A percentile compares a stretch with the other conserved stretches of the same genome.
Evolutionary conservation across 2,888 invertebrate species (phyloP).

Genomic region (Dynastes grantii): DNA sequence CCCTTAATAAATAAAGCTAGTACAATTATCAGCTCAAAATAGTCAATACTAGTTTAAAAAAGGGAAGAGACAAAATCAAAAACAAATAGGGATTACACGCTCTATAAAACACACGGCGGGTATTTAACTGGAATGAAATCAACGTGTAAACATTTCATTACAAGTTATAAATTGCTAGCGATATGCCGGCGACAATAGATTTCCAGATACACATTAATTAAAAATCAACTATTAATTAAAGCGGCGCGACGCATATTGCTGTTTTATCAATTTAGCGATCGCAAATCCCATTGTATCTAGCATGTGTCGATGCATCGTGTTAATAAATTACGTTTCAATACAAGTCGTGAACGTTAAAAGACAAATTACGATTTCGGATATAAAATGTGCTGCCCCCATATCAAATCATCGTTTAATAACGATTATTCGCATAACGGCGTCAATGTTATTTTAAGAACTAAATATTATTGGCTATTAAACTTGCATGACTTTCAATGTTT

Average conservation of each 20-base stretch:
- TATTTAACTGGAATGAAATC: no score
- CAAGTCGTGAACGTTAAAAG: background rate
- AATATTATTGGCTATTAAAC: no score
- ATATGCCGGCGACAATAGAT: slow-evolving; percentile 1
- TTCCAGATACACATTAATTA: slow-evolving; percentile 2
- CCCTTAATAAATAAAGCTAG: no score
- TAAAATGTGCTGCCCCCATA: background rate
- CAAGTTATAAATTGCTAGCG: background rate
- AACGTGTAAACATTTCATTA: background rate
- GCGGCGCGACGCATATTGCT: background rate
- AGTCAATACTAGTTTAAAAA: no score
- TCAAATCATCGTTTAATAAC: background rate
- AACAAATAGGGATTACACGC: no score
- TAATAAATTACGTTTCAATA: background rate
- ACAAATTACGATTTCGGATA: background rate
- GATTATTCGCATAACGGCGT: background rate
- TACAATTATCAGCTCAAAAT: no score
- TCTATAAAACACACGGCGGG: no score
- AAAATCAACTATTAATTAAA: slow-evolving; percentile 21
- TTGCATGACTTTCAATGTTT: no score
- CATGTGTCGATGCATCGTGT: background rate
- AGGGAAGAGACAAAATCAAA: no score
- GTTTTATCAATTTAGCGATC: background rate
- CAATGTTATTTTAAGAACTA: no score
- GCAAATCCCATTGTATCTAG: slow-evolving; percentile 8